Base-by-base conservation (phyloP, 2,113 vertebrate species). In the Panthera uncia region DNA sequence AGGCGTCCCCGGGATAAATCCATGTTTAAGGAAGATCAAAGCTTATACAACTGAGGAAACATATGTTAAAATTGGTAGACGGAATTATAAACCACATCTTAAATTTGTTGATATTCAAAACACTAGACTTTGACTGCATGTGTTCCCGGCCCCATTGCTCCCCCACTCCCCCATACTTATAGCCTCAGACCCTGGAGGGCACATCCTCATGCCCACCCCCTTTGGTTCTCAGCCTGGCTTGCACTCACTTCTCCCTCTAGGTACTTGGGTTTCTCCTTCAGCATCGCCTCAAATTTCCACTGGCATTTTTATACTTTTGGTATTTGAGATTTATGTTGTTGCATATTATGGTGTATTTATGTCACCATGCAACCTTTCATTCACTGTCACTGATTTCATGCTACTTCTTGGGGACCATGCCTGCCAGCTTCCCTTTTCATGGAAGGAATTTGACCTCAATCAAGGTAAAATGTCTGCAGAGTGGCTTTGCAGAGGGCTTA, bases 151-250 rank as follows among this genome's bases (percentile, higher is more conserved):
- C 23, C 33, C 21, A 27, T 0, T 6, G 13, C 16, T 79, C 63
- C 27, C 4, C 27, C 3, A 25, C 0, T 1, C 38, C 16, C 10
- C 27, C 21, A 15, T 12, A 3, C 38, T 36, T 38, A 13, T 45
- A 15, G 16, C 3, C 0, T 1, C 2, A 9, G 45, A 7, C 41
- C 18, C 23, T 84, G 7, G 0, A 0, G 27, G 5, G 7, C 2
- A 48, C 33, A n/a, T 15, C 55, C 31, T 76, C 6, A 41, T 3
- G 4, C 41, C 0, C 1, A 21, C 3, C 7, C 21, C 4, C 21
- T 3, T 11, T 3, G 0, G 0, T 13, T 27, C 52, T 15, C 5
- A 12, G 4, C 7, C 21, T 23, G 1, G 4, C 19, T 83, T 27
- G 41, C 33, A 18, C 23, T 9, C 10, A 23, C 41, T 73, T 81